Conservation (phyloP, 2,797 vertebrate species). For the Geotrypetes seraphini region DNA sequence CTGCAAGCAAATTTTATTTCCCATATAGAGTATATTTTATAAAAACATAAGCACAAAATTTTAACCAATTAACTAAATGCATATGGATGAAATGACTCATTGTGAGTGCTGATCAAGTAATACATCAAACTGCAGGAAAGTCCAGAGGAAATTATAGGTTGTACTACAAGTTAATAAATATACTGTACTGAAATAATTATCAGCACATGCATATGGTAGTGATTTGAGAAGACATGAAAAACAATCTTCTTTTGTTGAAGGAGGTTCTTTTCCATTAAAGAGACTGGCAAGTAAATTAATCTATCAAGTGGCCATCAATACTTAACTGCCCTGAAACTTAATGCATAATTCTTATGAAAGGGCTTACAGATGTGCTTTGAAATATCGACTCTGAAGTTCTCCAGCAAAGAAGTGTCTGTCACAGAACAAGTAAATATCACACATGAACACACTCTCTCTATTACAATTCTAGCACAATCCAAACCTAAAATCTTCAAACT, state of each 20-base stretch:
- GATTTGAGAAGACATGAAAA: conserved; percentile 14
- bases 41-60: conserved; percentile 53
- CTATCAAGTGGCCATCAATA: conserved; percentile 4
- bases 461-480: too few species aligned
- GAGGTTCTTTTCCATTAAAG: conserved; percentile 19
- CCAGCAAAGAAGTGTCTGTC: too few species aligned
- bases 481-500: too few species aligned
- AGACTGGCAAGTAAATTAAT: conserved; percentile 12
- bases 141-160: conserved; percentile 54
- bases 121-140: conserved; percentile 42
- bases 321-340: too few species aligned
- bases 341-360: too few species aligned
- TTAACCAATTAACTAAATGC: conserved; percentile 56
- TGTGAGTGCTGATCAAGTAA: conserved; percentile 48
- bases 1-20: conserved; percentile 49
- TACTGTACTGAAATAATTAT: conserved; percentile 43
- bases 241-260: conserved; percentile 13
- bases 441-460: too few species aligned
- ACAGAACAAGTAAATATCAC: too few species aligned
- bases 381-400: too few species aligned
- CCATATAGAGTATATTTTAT: conserved; percentile 43
- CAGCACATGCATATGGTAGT: conserved; percentile 26
- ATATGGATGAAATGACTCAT: conserved; percentile 47
- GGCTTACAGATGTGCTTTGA: too few species aligned
- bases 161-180: conserved; percentile 37